Evolutionary conservation across 2,797 vertebrate genomes (phyloP).

Genomic region (Brachyalestes nurse): DNA sequence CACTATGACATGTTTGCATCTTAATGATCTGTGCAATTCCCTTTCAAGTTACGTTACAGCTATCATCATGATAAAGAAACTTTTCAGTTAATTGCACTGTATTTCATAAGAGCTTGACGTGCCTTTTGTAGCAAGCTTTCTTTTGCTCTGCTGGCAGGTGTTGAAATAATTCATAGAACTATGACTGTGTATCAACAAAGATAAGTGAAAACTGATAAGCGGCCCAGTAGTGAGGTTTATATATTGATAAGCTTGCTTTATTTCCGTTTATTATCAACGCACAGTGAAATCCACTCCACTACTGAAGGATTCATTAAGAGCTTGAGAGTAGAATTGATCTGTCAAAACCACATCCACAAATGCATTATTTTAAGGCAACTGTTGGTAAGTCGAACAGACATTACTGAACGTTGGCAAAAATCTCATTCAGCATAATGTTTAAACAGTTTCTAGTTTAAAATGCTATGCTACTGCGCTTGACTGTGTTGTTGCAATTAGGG

Average conservation of each 20-base stretch:
- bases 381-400: not conserved
- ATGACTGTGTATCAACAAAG: slow-evolving; percentile 8
- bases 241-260: not conserved
- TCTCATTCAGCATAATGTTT: no score
- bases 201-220: not conserved
- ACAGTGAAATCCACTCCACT: not conserved
- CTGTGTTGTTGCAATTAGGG: no score
- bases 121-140: not conserved
- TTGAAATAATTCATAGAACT: not conserved
- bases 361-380: not conserved
- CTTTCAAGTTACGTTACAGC: no score
- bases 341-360: not conserved
- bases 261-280: not conserved
- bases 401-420: no score
- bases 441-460: no score
- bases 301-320: not conserved
- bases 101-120: not conserved
- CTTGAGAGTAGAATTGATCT: not conserved
- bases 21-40: no score
- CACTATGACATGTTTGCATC: no score
- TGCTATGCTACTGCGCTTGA: no score
- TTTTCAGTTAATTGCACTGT: no score
- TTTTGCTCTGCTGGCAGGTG: not conserved
- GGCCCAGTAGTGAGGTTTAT: not conserved
- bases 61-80: no score